Base-by-base conservation (phyloP, 2,113 vertebrate genomes). In the Epinephelus fuscoguttatus region DNA sequence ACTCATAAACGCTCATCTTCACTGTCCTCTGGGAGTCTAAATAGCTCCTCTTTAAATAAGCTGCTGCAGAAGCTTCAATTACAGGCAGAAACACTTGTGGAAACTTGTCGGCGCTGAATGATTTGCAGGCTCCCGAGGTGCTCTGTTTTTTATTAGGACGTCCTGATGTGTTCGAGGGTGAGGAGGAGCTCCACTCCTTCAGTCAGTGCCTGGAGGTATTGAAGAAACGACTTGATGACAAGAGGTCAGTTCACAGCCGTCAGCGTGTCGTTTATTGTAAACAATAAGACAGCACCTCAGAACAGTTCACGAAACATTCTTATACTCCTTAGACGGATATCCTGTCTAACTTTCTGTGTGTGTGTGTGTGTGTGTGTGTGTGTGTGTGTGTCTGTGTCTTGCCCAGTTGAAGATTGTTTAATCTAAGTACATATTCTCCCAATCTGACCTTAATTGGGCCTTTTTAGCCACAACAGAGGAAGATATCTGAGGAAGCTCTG, bases 31-130 rank as follows among this genome's bases (percentile, higher is more conserved):
- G 45, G 8, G 56, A 75, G 49, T 50, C 23, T 33, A 53, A 75
- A 30, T 61, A 76, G 68, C 56, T 45, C 56, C 50, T 84, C 80
- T 67, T 81, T 67, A 81, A 88, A 89, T 80, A 76, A 62, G 59
- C 75, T 45, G 69, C 30, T 13, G 70, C 75, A 19, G 12, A 25
- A 81, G 66, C 62, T 78, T 75, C 21, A 67, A 66, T 81, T 84
- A 80, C 45, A 84, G 7, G 14, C 59, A 23, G 23, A 59, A 42
- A 8, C 75, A 75, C 84, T 33, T 87, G 84, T 79, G 84, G 59
- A 55, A 82, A 82, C 86, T 69, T 89, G 88, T 85, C 63, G 60
- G 66, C 56, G 63, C 40, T 37, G 42, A 33, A 67, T 67, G 64
- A 83, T 70, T 60, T 75, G 59, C 55, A n/a, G 42, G 75, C 30